Base-by-base conservation (phyloP, 2,888 invertebrate genomes). In the Sympetrum striolatum region DNA sequence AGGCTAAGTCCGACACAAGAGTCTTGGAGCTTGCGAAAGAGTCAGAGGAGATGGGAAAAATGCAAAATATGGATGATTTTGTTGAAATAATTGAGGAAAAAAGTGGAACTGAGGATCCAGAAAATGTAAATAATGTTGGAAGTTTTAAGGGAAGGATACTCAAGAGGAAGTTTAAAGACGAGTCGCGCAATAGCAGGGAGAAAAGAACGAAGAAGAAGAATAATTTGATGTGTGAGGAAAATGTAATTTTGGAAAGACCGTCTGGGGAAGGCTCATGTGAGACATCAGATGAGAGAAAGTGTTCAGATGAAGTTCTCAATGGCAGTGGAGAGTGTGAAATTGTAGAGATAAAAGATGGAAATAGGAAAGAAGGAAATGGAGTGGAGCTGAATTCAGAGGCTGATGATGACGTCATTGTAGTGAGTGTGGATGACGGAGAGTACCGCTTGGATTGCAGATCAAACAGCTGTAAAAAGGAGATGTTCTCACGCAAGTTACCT, bases 271-370 rank as follows among this genome's bases (percentile, higher is more conserved):
- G 14, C 14, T 25, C 35, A 22, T 1, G 1, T 15, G 48, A 58
- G 35, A n/a, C 31, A 18, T 25, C 18, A 6, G 60, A 4, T 60
- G 37, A 86, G 35, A 60, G 22, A 35, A 86, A 64, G 53, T 53
- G 79, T 14, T n/a, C 1, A 0, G 44, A 37, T 18, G 90, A 35
- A 60, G 48, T 14, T n/a, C 0, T 80, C 12, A 79, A 37, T 25
- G 35, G 18, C 5, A 58, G 80, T 10, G 53, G 18, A 4, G 81
- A 80, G 15, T 81, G 79, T 25, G 90, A 80, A 53, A 80, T 80
- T 14, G 90, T 90, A 58, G 80, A 86, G 86, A 64, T 86, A 22
- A 53, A 86, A n/a, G 86, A 64, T 37, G n/a, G 60, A 25, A 90
- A 44, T 14, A 22, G 22, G 37, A 39, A 14, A 1, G 10, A n/a